phyloP scores from a whole-genome alignment of 2,113 vertebrate species.

The Anthoscopus minutus region DNA sequence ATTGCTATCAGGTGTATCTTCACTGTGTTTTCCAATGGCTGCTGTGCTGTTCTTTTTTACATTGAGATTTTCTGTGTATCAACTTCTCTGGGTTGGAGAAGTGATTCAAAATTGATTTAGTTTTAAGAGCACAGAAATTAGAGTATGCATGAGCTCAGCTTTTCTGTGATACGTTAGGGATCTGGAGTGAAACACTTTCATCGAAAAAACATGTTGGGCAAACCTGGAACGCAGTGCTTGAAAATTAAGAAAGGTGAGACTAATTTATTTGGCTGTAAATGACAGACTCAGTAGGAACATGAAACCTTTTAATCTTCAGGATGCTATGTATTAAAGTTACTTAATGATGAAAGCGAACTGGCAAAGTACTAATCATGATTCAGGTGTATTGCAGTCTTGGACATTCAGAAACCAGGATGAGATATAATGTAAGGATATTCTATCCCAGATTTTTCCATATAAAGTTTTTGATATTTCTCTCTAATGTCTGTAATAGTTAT shows the following conservation, averaged over 20 bases:
- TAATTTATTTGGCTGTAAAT: background rate
- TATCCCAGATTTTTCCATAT: background rate
- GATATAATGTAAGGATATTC: background rate
- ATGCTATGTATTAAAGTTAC: background rate
- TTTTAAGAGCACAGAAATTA: background rate
- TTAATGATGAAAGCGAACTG: background rate
- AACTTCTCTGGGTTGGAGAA: background rate
- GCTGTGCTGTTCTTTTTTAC: background rate
- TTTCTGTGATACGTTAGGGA: background rate
- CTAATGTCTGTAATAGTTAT: background rate
- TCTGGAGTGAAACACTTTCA: background rate
- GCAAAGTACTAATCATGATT: background rate
- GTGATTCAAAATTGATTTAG: background rate
- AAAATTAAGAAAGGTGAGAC: background rate
- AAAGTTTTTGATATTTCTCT: background rate
- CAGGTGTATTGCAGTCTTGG: background rate
- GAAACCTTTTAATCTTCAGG: background rate
- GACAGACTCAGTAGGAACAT: background rate
- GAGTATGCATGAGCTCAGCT: background rate
- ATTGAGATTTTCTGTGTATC: background rate
- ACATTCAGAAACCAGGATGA: background rate
- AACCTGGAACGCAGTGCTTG: background rate
- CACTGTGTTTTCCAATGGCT: background rate
- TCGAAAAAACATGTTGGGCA: background rate
- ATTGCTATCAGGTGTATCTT: background rate